Evolutionary conservation across 2,113 vertebrate genomes (phyloP), one percentile per base, ranked within the genome.

Genomic region (Theristicus caerulescens): DNA sequence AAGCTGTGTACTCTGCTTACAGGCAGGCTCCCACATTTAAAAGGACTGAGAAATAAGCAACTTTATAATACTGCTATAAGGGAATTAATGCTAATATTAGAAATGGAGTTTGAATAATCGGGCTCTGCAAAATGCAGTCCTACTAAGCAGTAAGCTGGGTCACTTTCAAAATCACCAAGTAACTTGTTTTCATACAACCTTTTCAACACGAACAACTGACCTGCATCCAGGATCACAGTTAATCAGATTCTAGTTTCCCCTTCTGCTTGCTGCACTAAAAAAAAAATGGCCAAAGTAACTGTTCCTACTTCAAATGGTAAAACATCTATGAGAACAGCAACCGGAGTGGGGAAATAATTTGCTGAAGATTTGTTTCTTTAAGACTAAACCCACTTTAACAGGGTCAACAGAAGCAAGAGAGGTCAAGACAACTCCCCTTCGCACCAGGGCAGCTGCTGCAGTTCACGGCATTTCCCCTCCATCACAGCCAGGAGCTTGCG

Each of bases 81-180:
- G 40, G 54, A 95, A 90, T 95, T 40, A 85, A 85, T 51, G 59
- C 26, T 82, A 70, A 77, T 87, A 91, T 77, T 90, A 86, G 83
- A 78, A 87, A 85, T 46, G 4, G 3, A 44, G 78, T 82, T 77
- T 82, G 54, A 82, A 85, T 69, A 76, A 94, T 70, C 49, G 70
- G 49, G 49, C 61, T 74, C 79, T 78, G 66, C n/a, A 58, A 92
- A 94, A 92, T 18, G 47, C 38, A 55, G n/a, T 32, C 9, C 19
- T 24, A 55, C 17, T 31, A n/a, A 88, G 76, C 32, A 94, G 86
- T n/a, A 82, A 74, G 61, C 49, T 82, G 82, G 38, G 71, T 19
- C 52, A 65, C 40, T 90, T 92, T 86, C 64, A 78, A 40, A 88
- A 77, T 46, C 32, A 71, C 26, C 29, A 54, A 3, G 3, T n/a